Base-by-base conservation (phyloP, 1,140 invertebrate genomes). In the Augochlora pura region DNA sequence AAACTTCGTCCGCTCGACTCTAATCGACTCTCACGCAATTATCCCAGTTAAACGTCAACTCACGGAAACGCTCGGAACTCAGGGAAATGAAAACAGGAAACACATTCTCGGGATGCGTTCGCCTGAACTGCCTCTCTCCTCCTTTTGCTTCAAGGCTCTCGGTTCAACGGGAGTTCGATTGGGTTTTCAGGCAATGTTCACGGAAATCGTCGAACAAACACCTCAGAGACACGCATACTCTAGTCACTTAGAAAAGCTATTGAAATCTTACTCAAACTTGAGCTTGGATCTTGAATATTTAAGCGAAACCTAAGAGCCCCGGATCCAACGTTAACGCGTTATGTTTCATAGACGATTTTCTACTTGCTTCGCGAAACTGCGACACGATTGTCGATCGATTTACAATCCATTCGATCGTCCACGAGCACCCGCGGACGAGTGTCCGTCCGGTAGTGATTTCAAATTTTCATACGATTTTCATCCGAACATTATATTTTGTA, bases 301-400 rank as follows among this genome's bases (percentile, higher is more conserved):
- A 46, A 67, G 27, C 54, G 21, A 67, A 75, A 46, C 39, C 42
- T 49, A 59, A 76, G 52, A 75, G 38, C 42, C 32, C 62, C 42
- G 59, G 23, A 70, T 27, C 49, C 6, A 38, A 67, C 21, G 14
- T 21, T 25, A 69, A 52, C 16, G 49, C 42, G 62, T 18, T 59
- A 77, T 54, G 65, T 42, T 69, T 64, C 68, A n/a, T 32, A 64
- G 68, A 77, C 60, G 12, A 12, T 77, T n/a, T n/a, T 39, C 16
- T 38, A 52, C 76, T 64, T 38, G 52, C 64, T 64, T 77, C 59
- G 70, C 18, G 63, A 64, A 64, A 49, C 76, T 54, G 62, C 57
- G 23, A 49, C 46, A 3, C 23, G 12, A 2, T 21, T 38, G 21
- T 14, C n/a, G 23, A 9, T 49, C 4, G 23, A 66, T 9, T 42